Conservation (phyloP, 2,888 invertebrate species). For the Tetranychus piercei region DNA sequence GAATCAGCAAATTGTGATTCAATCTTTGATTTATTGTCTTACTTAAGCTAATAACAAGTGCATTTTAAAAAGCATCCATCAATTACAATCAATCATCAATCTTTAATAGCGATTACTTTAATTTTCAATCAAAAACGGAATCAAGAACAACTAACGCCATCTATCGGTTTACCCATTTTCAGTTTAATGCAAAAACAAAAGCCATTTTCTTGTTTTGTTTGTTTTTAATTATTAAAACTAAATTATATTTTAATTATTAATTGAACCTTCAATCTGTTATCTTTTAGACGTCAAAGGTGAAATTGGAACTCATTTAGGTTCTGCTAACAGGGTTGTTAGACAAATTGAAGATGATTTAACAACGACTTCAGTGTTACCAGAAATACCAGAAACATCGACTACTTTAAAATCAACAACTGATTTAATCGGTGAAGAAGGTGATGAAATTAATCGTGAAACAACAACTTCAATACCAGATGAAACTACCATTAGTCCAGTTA, state of each 20-base stretch:
- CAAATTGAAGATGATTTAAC: not conserved
- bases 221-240: not conserved
- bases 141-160: not conserved
- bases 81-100: not conserved
- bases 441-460: not conserved
- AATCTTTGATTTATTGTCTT: too few species aligned
- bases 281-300: too few species aligned
- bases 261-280: too few species aligned
- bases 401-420: not conserved
- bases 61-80: not conserved
- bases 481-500: not conserved
- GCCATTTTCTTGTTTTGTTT: too few species aligned
- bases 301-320: too few species aligned
- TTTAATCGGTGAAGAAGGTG: not conserved
- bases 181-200: too few species aligned
- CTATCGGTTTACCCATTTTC: not conserved
- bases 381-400: not conserved
- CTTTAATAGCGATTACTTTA: not conserved
- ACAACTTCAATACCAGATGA: not conserved
- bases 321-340: not conserved
- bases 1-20: too few species aligned
- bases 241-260: not conserved
- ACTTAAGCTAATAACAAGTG: not conserved
- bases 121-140: not conserved
- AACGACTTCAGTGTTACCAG: not conserved